phyloP scores from a whole-genome alignment of 92 coral and sea anemone species.

The Bergia puertoricense region DNA sequence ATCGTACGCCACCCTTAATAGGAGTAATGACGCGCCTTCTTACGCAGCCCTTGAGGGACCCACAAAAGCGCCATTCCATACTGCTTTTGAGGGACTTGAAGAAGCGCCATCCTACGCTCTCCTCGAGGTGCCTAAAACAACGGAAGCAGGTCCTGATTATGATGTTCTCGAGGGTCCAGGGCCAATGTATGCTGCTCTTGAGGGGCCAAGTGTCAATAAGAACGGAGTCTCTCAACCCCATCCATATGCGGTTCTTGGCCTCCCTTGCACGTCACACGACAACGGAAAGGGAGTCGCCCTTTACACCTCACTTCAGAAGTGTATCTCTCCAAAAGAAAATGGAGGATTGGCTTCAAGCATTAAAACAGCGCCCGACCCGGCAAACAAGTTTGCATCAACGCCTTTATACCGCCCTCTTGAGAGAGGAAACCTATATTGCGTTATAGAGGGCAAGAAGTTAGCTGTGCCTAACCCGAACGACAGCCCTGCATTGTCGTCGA shows the following conservation, averaged over 20 bases:
- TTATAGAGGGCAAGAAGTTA: neutral
- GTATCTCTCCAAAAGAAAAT: neutral
- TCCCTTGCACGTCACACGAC: neutral
- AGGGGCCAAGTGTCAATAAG: neutral
- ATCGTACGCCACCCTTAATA: neutral
- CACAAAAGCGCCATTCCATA: neutral
- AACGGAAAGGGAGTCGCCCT: neutral
- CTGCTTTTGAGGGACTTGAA: neutral
- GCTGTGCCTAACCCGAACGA: neutral
- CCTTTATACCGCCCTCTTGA: neutral
- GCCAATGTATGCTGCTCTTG: neutral
- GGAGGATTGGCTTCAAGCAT: neutral
- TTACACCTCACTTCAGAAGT: neutral
- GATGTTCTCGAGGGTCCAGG: neutral
- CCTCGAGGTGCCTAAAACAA: neutral
- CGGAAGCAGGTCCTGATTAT: neutral
- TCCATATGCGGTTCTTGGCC: neutral
- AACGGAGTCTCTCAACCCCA: neutral
- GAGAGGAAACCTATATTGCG: neutral
- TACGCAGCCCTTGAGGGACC: neutral
- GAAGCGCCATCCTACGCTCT: neutral
- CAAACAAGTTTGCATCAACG: neutral
- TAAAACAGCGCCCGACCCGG: neutral
- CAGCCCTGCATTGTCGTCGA: too few species aligned
- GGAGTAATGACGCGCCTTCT: neutral